Evolutionary conservation across 1,140 invertebrate species (phyloP), one percentile per base, ranked within the genome.

Genomic region (Limonius californicus): DNA sequence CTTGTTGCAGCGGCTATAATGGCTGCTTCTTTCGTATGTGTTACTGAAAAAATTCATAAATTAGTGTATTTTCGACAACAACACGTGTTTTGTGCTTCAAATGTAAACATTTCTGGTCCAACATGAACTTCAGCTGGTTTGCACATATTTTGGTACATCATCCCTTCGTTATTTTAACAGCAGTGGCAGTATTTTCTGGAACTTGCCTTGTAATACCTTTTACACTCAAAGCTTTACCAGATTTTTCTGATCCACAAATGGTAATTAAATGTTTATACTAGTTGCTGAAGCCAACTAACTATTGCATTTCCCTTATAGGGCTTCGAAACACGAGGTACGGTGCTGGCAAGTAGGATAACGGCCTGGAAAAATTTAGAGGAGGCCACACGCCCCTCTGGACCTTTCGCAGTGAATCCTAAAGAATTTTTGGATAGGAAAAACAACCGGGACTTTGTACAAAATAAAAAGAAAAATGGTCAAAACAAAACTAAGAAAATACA

Each of bases 321-420:
- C 8, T 97, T 96, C 79, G 91, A 95, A 78, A 89, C 92, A n/a
- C 82, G 93, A 68, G 92, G 92, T 14, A 95, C 93, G 9, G 77
- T 81, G 45, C 81, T 95, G 70, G 84, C 90, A 14, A 82, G 90
- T 71, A 82, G 91, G 54, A 76, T 91, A 57, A 88, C 87, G 56
- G 84, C 92, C 18, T 95, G 91, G 89, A 81, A 88, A 71, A 94
- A 94, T 80, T 83, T 95, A 39, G 79, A 89, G 47, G 86, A 91
- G 70, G 86, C 89, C 68, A 87, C 87, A 6, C 82, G 82, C 70
- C 81, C 84, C 45, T 86, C 84, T 45, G 87, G 86, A 42, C 78
- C 80, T 7, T 81, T 94, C 3, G 85, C 86, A 30, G 83, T 85
- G 19, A 90, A 93, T 78, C 91, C 91, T 14, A 80, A 85, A 64